Evolutionary conservation across 2,797 vertebrate genomes (phyloP), one percentile per base, ranked within the genome.

Genomic region (Phalanger gymnotis): DNA sequence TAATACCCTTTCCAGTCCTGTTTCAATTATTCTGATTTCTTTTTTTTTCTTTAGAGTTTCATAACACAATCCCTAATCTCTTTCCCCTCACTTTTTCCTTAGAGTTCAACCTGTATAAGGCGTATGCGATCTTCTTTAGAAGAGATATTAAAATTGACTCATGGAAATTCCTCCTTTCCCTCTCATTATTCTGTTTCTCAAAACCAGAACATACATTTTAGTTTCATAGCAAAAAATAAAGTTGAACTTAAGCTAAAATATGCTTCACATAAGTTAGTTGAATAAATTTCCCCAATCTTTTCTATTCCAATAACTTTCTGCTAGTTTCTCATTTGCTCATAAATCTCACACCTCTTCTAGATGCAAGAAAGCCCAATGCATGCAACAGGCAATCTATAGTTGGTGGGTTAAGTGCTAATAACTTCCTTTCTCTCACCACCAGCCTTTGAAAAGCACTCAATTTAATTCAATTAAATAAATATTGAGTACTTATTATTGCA

Each of bases 241-340:
- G 25, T 96, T 97, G 97, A 97, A 93, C 92, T 55, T 94, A 91
- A 95, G 96, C 96, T 97, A 98, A 95, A 96, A 95, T 53, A 95
- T 93, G 96, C 96, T 98, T 97, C 96, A 91, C 91, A 94, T 97
- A 96, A 97, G 95, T 95, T 95, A 93, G 92, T 56, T 66, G 90
- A 56, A 53, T 96, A 95, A 97, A 98, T 97, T 96, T 53, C 47
- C 47, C 91, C 53, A 53, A 92, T 91, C 93, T 94, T 96, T 94
- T 96, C n/a, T 0, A 92, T 95, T 96, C 90, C 96, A 66, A 95
- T 97, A 96, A 96, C 94, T 97, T 97, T 95, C 94, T 96, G 54
- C 93, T 92, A 91, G 30, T 96, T 96, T 90, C 90, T 97, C 96
- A 73, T 95, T 96, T 97, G 95, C 92, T 96, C 61, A 93, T 57